A percentile compares a stretch with the other conserved stretches of the same genome.
Evolutionary conservation across 2,888 invertebrate species (phyloP).

Genomic region (Troides oblongomaculatus): DNA sequence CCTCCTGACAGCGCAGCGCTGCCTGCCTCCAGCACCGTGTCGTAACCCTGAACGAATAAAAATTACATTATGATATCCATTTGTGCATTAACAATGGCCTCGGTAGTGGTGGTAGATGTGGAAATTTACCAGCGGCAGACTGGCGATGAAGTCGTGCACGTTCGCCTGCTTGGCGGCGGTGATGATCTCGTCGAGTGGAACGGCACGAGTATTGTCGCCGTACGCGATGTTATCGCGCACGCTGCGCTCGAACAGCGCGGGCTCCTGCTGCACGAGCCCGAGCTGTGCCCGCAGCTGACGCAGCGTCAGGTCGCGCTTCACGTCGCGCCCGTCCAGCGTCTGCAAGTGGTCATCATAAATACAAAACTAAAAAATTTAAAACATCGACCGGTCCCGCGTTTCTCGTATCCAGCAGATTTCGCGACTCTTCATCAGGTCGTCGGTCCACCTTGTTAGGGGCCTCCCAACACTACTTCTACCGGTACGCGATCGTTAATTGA

Average conservation of each 20-base stretch:
- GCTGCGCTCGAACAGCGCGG: conserved; percentile 88
- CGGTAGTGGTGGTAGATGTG: too few relatives aligned
- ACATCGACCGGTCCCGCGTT: too few relatives aligned
- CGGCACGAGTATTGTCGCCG: conserved; percentile 83
- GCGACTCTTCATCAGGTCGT: too few relatives aligned
- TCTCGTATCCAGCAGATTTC: too few relatives aligned
- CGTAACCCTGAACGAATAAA: conserved; percentile 77
- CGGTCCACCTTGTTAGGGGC: too few relatives aligned
- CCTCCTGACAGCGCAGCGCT: conserved; percentile 87
- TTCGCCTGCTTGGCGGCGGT: conserved; percentile 86
- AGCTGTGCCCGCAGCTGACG: conserved; percentile 84
- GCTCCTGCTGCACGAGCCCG: conserved; percentile 92
- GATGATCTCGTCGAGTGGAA: conserved; percentile 84
- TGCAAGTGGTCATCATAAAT: conserved; percentile 34
- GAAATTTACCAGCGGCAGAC: conserved; percentile 81
- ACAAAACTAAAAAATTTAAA: background rate
- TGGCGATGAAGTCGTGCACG: conserved; percentile 86
- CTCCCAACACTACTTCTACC: too few relatives aligned
- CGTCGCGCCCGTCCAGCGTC: conserved; percentile 79
- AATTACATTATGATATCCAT: background rate
- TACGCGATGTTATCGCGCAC: conserved; percentile 93
- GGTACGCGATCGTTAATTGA: too few relatives aligned
- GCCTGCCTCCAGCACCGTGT: conserved; percentile 82
- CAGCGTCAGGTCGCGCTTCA: conserved; percentile 80
- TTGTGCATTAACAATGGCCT: too few relatives aligned